Percentiles rank a stretch among this genome's conserved stretches.
Conservation (phyloP, 2,888 invertebrate species). For the Agonopterix subpropinquella region DNA sequence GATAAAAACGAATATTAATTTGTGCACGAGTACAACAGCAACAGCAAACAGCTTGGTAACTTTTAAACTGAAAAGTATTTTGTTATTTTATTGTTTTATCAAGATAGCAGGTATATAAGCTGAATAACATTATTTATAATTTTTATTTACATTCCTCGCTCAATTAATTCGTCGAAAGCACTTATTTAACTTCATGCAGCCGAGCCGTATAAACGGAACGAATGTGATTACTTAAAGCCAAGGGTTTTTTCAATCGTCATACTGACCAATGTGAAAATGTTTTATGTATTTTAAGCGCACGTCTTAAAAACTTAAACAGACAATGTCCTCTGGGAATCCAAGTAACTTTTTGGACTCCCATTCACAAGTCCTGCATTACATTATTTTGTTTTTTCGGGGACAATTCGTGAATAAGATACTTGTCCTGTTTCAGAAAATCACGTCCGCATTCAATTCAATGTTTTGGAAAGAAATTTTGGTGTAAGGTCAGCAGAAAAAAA, state of each 20-base stretch:
- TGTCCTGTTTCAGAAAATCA: slow-evolving; percentile 39
- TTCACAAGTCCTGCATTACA: slow-evolving; percentile 12
- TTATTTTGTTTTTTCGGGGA: slow-evolving; percentile 8
- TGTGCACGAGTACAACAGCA: too few relatives aligned
- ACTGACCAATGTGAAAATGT: slow-evolving; percentile 23
- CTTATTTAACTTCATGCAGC: too few relatives aligned
- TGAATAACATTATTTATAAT: too few relatives aligned
- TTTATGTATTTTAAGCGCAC: slow-evolving; percentile 27
- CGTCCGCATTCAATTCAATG: slow-evolving; percentile 50
- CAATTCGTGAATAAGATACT: slow-evolving; percentile 3
- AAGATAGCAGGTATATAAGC: too few relatives aligned
- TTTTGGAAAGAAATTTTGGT: slow-evolving; percentile 28
- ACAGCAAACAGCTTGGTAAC: too few relatives aligned
- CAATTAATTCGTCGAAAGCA: too few relatives aligned
- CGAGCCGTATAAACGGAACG: too few relatives aligned
- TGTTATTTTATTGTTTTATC: too few relatives aligned
- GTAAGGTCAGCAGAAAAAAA: slow-evolving; percentile 14
- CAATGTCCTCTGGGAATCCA: slow-evolving; percentile 17
- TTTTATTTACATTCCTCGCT: too few relatives aligned
- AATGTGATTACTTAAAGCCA: background rate
- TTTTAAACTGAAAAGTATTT: too few relatives aligned
- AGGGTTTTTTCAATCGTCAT: slow-evolving; percentile 12
- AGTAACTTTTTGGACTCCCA: slow-evolving; percentile 15
- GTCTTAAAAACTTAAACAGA: slow-evolving; percentile 11
- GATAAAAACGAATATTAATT: too few relatives aligned